Evolutionary conservation across 1,140 invertebrate genomes (phyloP).

Genomic region (Cydia fagiglandana): DNA sequence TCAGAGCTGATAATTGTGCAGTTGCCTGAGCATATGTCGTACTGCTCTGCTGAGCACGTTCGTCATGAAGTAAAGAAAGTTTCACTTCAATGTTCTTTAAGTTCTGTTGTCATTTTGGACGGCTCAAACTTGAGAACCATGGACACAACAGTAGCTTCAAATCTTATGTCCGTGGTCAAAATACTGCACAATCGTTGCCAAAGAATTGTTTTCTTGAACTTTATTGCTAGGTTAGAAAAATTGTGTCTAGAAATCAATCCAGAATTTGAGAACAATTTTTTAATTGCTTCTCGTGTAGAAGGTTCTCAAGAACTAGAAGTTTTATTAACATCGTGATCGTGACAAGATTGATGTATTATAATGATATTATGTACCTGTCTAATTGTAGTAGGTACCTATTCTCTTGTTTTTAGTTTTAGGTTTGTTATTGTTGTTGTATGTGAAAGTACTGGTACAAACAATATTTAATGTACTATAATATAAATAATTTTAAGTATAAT

Average conservation of each 20-base stretch:
- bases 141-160: slow-evolving; percentile 65
- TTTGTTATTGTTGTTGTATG: too few relatives aligned
- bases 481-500: too few relatives aligned
- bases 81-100: slow-evolving; percentile 32
- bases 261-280: slow-evolving; percentile 53
- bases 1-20: slow-evolving; percentile 46
- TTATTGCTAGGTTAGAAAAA: slow-evolving; percentile 49
- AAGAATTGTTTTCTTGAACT: slow-evolving; percentile 61
- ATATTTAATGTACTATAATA: too few relatives aligned
- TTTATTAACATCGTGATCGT: background rate
- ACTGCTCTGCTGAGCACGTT: slow-evolving; percentile 65
- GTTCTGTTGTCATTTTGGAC: slow-evolving; percentile 55
- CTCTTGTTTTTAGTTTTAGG: background rate
- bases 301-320: slow-evolving; percentile 27
- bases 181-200: slow-evolving; percentile 55
- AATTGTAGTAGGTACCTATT: background rate
- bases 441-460: too few relatives aligned
- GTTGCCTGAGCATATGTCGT: slow-evolving; percentile 53
- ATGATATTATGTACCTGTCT: background rate
- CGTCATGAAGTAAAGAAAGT: slow-evolving; percentile 52
- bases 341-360: background rate
- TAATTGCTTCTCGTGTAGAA: slow-evolving; percentile 39
- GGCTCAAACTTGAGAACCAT: slow-evolving; percentile 59
- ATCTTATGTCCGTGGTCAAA: slow-evolving; percentile 60
- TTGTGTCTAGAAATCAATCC: slow-evolving; percentile 57